A percentile compares a stretch with the other conserved stretches of the same genome.
These are phyloP conservation scores for Megaptera novaeangliae DNA, from an alignment of 2,113 vertebrate species.

Conservation along the genomic window DNA sequence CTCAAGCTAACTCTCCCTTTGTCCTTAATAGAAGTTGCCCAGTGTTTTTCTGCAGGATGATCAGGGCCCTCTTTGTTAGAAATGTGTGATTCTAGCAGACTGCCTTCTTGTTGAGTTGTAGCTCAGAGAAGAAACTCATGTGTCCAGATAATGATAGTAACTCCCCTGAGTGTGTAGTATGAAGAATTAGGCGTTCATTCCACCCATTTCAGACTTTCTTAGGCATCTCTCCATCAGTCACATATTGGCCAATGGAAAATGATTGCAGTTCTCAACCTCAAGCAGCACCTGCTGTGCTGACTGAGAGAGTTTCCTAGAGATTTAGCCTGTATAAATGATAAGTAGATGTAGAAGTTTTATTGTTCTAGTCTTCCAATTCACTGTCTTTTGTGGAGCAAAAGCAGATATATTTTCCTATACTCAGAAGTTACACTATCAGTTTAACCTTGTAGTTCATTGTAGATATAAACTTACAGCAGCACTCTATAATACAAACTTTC, in stretches of 20 bases:
- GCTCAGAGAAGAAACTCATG: neutral
- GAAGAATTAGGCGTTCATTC: neutral
- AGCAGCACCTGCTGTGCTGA: neutral
- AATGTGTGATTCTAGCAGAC: neutral
- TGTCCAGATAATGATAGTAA: neutral
- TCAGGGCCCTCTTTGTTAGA: neutral
- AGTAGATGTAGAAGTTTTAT: neutral
- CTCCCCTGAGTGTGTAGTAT: neutral
- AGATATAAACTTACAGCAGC: neutral
- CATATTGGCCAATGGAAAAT: neutral
- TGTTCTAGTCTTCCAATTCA: neutral
- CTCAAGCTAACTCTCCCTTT: neutral
- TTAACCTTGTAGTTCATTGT: neutral
- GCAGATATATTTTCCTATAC: neutral
- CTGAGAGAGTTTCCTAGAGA: neutral
- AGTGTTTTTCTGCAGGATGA: neutral
- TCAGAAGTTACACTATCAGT: neutral
- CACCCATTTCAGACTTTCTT: neutral
- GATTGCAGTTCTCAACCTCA: neutral
- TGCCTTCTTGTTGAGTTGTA: neutral
- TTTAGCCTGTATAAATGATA: neutral
- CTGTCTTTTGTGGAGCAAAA: neutral
- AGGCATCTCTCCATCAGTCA: neutral
- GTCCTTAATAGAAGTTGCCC: neutral
- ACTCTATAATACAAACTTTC: neutral